Conservation (phyloP, 92 coral and sea anemone genomes). For the Parazoanthus swiftii region DNA sequence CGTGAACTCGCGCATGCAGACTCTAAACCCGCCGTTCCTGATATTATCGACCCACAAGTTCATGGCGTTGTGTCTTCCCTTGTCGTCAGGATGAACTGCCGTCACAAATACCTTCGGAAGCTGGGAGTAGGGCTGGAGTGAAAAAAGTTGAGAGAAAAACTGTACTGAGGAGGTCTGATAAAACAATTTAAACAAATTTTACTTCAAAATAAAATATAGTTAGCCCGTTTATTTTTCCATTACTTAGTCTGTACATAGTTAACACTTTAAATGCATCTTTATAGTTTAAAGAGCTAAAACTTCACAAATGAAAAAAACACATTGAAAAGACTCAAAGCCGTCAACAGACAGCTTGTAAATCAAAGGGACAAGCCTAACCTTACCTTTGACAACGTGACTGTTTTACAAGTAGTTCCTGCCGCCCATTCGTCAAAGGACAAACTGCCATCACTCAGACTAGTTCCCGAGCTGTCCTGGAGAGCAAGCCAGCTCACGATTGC, state of each 20-base stretch:
- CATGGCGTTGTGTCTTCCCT: slow-evolving; percentile 41
- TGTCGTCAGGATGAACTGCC: slow-evolving; percentile 3
- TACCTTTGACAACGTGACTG: slow-evolving; percentile 13
- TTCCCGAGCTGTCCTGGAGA: slow-evolving; percentile 40
- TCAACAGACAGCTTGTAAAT: too few species aligned
- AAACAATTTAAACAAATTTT: too few species aligned
- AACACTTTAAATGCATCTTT: too few species aligned
- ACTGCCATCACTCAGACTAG: slow-evolving; percentile 21
- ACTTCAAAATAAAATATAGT: too few species aligned
- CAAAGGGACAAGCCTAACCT: too few species aligned
- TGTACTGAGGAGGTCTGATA: too few species aligned
- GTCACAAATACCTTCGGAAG: slow-evolving; percentile 6
- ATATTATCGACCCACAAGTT: slow-evolving; percentile 48
- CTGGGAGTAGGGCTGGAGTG: not conserved
- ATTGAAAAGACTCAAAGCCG: too few species aligned
- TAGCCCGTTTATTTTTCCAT: too few species aligned
- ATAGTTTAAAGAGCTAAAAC: too few species aligned
- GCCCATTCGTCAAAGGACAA: slow-evolving; percentile 33
- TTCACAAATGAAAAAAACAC: too few species aligned
- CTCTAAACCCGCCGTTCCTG: slow-evolving; percentile 8
- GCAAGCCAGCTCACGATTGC: slow-evolving; percentile 50
- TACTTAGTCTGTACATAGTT: too few species aligned
- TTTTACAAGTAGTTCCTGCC: slow-evolving; percentile 15
- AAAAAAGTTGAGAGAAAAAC: not conserved
- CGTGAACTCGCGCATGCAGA: slow-evolving; percentile 48